Evolutionary conservation across 2,797 vertebrate species (phyloP).

Genomic region (Varecia variegata): DNA sequence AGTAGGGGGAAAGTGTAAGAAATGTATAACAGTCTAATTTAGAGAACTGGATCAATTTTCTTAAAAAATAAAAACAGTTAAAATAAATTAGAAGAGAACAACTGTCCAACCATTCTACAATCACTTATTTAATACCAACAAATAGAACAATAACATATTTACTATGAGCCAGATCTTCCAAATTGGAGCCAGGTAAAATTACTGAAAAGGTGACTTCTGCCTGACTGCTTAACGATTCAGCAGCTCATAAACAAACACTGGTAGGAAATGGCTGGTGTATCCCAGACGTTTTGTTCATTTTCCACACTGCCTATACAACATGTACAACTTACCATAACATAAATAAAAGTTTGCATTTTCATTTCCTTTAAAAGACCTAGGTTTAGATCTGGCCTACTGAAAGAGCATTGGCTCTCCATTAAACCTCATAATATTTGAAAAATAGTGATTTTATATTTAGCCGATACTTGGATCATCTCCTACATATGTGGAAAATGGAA

Average conservation of each 20-base stretch:
- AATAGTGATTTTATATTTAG: neutral
- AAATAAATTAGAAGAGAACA: neutral
- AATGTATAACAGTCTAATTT: too few species aligned
- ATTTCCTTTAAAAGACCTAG: neutral
- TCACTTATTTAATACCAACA: neutral
- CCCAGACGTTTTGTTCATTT: neutral
- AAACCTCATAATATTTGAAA: neutral
- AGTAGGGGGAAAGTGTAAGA: neutral
- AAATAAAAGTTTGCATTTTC: neutral
- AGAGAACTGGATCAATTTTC: neutral
- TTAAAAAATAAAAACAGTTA: neutral
- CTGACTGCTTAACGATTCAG: neutral
- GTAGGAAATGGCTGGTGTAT: neutral
- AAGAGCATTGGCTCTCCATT: neutral
- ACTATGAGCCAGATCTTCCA: neutral
- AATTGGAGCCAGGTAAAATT: neutral
- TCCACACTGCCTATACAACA: neutral
- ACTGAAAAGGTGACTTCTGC: neutral
- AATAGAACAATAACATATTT: neutral
- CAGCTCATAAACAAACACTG: neutral
- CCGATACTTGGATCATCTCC: neutral
- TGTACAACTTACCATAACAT: accelerated
- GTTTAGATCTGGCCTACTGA: too few species aligned
- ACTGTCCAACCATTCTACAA: neutral
- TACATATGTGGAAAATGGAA: neutral